A percentile compares a stretch with the other conserved stretches of the same genome.
Conservation (phyloP, 2,113 vertebrate species). For the Scomber colias region DNA sequence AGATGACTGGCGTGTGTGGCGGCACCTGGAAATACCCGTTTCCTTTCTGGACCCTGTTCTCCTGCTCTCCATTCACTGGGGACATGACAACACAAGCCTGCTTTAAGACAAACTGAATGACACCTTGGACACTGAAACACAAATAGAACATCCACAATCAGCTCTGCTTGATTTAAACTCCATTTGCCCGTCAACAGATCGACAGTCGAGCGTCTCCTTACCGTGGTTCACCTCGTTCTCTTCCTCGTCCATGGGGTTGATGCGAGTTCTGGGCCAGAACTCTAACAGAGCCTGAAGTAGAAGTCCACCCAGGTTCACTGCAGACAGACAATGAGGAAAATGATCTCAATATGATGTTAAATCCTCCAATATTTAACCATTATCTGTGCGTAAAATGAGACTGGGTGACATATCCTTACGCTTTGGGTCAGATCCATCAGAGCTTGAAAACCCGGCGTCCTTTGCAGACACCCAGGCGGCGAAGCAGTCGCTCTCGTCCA, state of each 20-base stretch:
- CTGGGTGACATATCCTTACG: slow-evolving; percentile 83
- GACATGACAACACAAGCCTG: slow-evolving; percentile 17
- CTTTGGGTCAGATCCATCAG: slow-evolving; percentile 98
- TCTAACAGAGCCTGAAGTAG: slow-evolving; percentile 96
- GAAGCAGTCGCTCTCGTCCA: slow-evolving; percentile 99
- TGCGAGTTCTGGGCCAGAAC: slow-evolving; percentile 98
- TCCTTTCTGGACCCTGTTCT: slow-evolving; percentile 96
- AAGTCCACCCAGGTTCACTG: slow-evolving; percentile 97
- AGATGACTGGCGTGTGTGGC: slow-evolving; percentile 98
- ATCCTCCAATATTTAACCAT: not conserved
- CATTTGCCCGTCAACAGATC: not conserved
- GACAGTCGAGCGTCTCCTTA: slow-evolving; percentile 28
- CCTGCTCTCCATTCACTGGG: slow-evolving; percentile 95
- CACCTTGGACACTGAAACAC: not conserved
- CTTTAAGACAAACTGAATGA: not conserved
- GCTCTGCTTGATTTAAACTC: not conserved
- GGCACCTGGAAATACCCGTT: slow-evolving; percentile 99
- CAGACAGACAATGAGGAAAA: not conserved
- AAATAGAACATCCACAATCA: not conserved
- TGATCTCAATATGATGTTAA: not conserved
- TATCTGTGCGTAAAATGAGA: not conserved
- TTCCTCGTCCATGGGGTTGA: slow-evolving; percentile 98
- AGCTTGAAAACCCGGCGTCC: slow-evolving; percentile 96
- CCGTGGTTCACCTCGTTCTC: slow-evolving; percentile 95
- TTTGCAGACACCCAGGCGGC: slow-evolving; percentile 99